Evolutionary conservation across 2,888 invertebrate genomes (phyloP).

Genomic region (Protonemura montana): DNA sequence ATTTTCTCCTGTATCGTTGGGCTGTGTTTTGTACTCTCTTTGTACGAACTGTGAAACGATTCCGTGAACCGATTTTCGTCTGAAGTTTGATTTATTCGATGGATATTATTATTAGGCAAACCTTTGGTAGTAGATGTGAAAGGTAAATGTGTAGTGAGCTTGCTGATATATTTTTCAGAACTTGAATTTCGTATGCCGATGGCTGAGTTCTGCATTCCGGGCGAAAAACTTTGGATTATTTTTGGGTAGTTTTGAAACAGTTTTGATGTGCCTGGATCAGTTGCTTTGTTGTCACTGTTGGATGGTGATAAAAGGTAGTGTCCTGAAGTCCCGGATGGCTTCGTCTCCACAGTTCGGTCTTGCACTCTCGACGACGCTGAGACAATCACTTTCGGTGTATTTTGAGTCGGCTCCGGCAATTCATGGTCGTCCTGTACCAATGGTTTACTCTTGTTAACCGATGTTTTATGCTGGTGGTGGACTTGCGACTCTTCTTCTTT

Average conservation of each 20-base stretch:
- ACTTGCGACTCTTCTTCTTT: not conserved
- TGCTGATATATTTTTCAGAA: slow-evolving; percentile 1
- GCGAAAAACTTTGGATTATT: slow-evolving; percentile 32
- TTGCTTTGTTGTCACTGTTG: not conserved
- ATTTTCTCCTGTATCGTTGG: not conserved
- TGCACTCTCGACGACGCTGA: not conserved
- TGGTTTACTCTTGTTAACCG: not conserved
- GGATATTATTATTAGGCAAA: not conserved
- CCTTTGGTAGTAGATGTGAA: not conserved
- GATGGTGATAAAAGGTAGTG: not conserved
- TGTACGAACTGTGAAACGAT: slow-evolving; percentile 7
- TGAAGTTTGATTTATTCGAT: not conserved
- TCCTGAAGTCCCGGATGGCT: too few relatives aligned
- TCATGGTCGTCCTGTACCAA: not conserved
- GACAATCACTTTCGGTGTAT: not conserved
- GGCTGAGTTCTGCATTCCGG: slow-evolving; percentile 30
- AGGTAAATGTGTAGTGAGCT: not conserved
- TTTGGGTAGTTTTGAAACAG: slow-evolving; percentile 30
- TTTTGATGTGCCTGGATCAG: not conserved
- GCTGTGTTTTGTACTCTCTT: not conserved
- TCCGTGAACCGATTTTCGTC: not conserved
- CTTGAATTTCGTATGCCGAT: slow-evolving; percentile 18
- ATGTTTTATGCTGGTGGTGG: not conserved
- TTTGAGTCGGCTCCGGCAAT: not conserved
- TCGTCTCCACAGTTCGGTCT: slow-evolving; percentile 1